Evolutionary conservation across 2,888 invertebrate genomes (phyloP), one percentile per base, ranked within the genome.

Genomic region (Marasmarcha lunaedactyla): DNA sequence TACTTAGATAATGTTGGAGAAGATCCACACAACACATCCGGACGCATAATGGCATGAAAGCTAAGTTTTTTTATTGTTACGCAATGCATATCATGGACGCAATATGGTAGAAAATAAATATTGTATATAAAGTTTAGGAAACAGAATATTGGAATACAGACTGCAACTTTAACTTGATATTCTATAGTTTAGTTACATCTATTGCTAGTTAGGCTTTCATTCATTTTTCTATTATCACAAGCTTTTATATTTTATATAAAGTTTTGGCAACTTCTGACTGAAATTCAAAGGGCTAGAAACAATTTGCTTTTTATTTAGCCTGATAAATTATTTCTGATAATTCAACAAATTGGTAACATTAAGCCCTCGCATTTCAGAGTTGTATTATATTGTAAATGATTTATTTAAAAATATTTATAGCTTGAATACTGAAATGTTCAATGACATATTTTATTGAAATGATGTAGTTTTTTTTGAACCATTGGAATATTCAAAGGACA

Each of bases 61-160:
- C 79, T 77, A 77, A 63, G 72, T 78, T 79, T 79, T 79, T 79
- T 79, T 81, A 79, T 81, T 81, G 83, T 81, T 81, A 79, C 83
- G 83, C 83, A 71, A 83, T 81, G 83, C 83, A 81, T 83, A 83
- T 83, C 83, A 79, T 72, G 77, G 70, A 83, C 83, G 83, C 83
- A 83, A 83, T 83, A 83, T 81, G 83, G 72, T 83, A 83, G 83
- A 66, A 73, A 81, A 81, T 83, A 81, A 81, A 83, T 81, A 78
- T 73, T 83, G 81, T 83, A 83, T 63, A 81, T 83, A 81, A 64
- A 70, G 60, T 52, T 69, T 77, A 76, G 73, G 69, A 63, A 68
- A 69, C 67, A 60, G 70, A 76, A 67, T 72, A 70, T 71, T 66
- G 14, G 65, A 64, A 72, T 72, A 76, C 79, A 72, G 81, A 81